Conservation (phyloP, 1,140 invertebrate species). For the Drosophila leontia region DNA sequence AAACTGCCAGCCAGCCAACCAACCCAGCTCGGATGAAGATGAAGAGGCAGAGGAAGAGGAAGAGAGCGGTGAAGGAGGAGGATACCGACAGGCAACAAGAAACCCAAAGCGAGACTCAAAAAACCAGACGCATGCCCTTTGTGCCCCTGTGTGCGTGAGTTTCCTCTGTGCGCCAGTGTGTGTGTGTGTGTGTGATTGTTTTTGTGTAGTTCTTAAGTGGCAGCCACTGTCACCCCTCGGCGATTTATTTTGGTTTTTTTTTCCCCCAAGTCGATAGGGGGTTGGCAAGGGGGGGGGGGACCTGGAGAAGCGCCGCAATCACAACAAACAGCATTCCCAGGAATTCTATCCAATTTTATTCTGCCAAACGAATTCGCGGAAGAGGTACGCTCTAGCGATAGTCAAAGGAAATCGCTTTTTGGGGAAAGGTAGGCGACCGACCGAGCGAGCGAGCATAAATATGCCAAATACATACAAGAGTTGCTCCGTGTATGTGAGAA, state of each 20-base stretch:
- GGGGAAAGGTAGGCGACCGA: conserved; percentile 41
- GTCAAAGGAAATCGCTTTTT: conserved; percentile 39
- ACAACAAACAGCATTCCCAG: conserved; percentile 38
- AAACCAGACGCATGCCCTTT: conserved; percentile 74
- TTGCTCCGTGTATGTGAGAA: conserved; percentile 23
- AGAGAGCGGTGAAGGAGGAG: conserved; percentile 22
- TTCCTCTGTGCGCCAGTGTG: conserved; percentile 2
- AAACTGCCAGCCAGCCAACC: conserved; percentile 51
- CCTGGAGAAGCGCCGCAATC: conserved; percentile 22
- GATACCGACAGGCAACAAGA: conserved; percentile 45
- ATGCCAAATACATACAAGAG: conserved; percentile 47
- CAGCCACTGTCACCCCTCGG: conserved; percentile 31
- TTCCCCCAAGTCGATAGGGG: neutral
- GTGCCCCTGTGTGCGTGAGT: conserved; percentile 53
- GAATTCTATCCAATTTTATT: conserved; percentile 44
- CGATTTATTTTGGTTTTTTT: conserved; percentile 33
- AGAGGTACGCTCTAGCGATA: conserved; percentile 34
- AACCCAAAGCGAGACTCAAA: conserved; percentile 62
- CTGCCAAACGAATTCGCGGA: conserved; percentile 36
- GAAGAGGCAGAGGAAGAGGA: conserved; percentile 17
- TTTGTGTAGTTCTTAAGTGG: conserved; percentile 37
- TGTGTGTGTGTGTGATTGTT: conserved; percentile 8
- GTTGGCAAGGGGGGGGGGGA: conserved; percentile 1
- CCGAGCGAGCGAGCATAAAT: conserved; percentile 36
- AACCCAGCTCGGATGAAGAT: conserved; percentile 30